Percentiles rank a stretch among this genome's conserved stretches.
Conservation (phyloP, 2,797 vertebrate species). For the Micrastur ruficollis region DNA sequence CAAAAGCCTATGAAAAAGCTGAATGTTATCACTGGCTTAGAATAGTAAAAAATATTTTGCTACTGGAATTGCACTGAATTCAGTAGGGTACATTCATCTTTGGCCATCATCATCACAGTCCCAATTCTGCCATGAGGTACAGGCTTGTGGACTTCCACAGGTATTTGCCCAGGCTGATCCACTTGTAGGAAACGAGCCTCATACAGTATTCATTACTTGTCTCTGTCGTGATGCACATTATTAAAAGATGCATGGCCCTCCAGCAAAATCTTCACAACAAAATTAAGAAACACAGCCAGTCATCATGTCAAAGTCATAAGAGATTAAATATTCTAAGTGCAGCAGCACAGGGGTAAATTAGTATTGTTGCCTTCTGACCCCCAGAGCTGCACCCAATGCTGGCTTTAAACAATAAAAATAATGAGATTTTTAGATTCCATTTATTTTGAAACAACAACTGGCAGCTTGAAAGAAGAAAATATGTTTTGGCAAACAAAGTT, state of each 20-base stretch:
- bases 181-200: background rate
- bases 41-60: background rate
- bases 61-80: background rate
- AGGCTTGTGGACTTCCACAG: background rate
- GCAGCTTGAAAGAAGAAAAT: conserved; percentile 59
- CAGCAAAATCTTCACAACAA: conserved; percentile 29
- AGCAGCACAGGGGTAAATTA: conserved; percentile 51
- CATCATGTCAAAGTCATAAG: conserved; percentile 47
- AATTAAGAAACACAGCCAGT: conserved; percentile 47
- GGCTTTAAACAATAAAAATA: conserved; percentile 71
- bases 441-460: conserved; percentile 67
- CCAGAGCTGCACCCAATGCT: background rate
- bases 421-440: conserved; percentile 69
- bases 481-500: conserved; percentile 66
- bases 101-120: background rate
- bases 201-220: conserved; percentile 23
- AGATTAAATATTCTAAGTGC: conserved; percentile 67
- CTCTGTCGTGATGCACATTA: conserved; percentile 25
- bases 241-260: conserved; percentile 34
- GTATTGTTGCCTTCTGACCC: conserved; percentile 63
- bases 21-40: background rate
- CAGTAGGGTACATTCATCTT: background rate
- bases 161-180: background rate
- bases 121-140: background rate
- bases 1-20: background rate